Percentiles rank a stretch among this genome's conserved stretches.
phyloP scores from a whole-genome alignment of 2,888 invertebrate genomes.

The Ferrisia virgata region DNA sequence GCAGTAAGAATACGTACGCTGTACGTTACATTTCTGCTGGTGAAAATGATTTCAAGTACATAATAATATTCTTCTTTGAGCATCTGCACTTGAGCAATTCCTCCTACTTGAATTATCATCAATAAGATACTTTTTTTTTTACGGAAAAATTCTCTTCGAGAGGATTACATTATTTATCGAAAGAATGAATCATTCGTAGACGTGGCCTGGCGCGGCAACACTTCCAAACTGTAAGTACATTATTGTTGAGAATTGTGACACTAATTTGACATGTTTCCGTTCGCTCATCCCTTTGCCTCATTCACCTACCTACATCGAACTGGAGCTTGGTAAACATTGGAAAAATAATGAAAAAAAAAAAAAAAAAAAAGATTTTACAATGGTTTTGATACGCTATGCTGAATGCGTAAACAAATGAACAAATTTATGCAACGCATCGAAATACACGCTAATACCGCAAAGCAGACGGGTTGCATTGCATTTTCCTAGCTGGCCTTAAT shows the following conservation, averaged over 20 bases:
- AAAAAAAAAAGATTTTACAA: neutral
- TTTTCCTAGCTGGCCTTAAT: neutral
- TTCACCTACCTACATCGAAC: neutral
- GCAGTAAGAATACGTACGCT: no score
- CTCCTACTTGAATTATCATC: no score
- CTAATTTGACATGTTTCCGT: constrained; percentile 30
- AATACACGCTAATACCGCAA: neutral
- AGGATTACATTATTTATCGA: neutral
- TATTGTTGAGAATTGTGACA: neutral
- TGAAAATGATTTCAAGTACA: no score
- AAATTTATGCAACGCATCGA: neutral
- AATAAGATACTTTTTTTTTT: neutral
- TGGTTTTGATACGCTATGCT: neutral
- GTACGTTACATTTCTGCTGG: no score
- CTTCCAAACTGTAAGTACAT: neutral
- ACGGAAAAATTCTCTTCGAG: neutral
- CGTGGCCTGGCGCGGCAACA: neutral
- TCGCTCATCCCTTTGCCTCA: neutral
- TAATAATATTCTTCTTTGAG: no score
- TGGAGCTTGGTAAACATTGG: neutral
- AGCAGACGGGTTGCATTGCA: neutral
- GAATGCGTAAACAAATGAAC: neutral
- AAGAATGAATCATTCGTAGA: neutral
- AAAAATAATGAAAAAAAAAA: neutral
- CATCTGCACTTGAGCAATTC: no score